Evolutionary conservation across 2,797 vertebrate genomes (phyloP).

Genomic region (Enteromius thamalakanensis): DNA sequence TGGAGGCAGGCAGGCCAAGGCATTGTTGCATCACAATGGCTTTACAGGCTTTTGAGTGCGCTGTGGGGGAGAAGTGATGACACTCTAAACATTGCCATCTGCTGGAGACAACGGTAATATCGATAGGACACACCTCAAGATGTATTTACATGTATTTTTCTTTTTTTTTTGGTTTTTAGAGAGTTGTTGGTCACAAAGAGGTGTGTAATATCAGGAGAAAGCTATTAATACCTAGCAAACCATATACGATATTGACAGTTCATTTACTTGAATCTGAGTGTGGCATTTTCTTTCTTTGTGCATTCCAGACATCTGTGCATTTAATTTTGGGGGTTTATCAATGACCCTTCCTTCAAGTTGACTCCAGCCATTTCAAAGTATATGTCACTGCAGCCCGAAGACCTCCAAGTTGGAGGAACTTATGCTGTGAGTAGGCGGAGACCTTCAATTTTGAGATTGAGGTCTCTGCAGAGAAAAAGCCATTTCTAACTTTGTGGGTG

Average conservation of each 20-base stretch:
- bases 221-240: background rate
- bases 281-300: background rate
- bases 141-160: background rate
- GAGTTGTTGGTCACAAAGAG: background rate
- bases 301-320: background rate
- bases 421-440: background rate
- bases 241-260: background rate
- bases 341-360: background rate
- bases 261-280: background rate
- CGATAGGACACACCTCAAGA: background rate
- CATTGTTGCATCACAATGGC: conserved; percentile 62
- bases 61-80: conserved; percentile 32
- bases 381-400: background rate
- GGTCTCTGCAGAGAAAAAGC: too few relatives aligned
- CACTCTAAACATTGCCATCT: conserved; percentile 79
- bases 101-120: conserved; percentile 63
- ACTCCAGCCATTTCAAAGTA: background rate
- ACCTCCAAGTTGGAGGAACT: background rate
- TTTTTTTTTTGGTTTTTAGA: background rate
- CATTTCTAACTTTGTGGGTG: background rate
- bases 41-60: conserved; percentile 53
- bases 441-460: background rate
- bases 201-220: background rate
- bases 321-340: background rate
- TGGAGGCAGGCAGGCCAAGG: conserved; percentile 55